A percentile compares a stretch with the other conserved stretches of the same genome.
phyloP scores from a whole-genome alignment of 2,113 vertebrate species.

The Trochalopteron elliotii region DNA sequence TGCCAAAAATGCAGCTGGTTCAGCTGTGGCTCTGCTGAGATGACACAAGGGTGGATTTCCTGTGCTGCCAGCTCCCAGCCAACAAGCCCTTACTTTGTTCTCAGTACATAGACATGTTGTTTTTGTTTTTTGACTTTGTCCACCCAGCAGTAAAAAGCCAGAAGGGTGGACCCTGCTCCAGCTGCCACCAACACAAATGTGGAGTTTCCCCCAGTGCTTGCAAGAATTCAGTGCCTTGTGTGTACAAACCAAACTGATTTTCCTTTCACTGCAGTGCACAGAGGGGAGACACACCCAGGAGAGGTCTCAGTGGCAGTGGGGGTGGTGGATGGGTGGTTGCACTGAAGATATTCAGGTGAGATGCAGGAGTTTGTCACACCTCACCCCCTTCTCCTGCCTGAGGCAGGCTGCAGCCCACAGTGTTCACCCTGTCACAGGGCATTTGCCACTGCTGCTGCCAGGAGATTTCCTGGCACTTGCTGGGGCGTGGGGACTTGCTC shows the following conservation, averaged over 20 bases:
- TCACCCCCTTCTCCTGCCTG: neutral
- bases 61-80: neutral
- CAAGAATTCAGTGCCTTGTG: neutral
- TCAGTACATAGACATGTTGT: fast-evolving
- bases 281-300: fast-evolving
- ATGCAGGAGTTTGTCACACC: neutral
- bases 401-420: neutral
- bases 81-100: neutral
- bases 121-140: neutral
- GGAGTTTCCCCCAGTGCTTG: neutral
- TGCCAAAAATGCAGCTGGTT: neutral
- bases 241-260: neutral
- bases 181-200: neutral
- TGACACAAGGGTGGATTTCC: neutral
- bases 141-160: neutral
- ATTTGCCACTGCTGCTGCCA: neutral
- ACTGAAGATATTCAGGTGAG: fast-evolving
- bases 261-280: neutral
- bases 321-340: neutral
- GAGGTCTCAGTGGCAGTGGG: neutral
- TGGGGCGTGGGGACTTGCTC: neutral
- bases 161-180: neutral
- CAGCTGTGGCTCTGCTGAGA: neutral
- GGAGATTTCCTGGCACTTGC: neutral
- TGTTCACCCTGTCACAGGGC: neutral